Base-by-base conservation (phyloP, 1,140 invertebrate species). In the Araneus ventricosus region DNA sequence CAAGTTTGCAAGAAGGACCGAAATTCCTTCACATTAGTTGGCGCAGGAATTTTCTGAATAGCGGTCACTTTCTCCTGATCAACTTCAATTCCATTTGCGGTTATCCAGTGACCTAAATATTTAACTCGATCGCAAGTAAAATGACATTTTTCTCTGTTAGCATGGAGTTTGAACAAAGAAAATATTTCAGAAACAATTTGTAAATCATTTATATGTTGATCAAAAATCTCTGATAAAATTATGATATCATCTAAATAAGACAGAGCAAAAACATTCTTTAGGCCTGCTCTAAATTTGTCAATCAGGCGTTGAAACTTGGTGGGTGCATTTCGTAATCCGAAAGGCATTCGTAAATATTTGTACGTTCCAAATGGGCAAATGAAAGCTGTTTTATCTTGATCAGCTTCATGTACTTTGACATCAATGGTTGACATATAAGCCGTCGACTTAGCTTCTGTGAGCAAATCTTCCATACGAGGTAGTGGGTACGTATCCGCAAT, bases 321-420 rank as follows among this genome's bases (percentile, higher is more conserved):
- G n/a, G n/a, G 95, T 4, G 95, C 95, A 39, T 95, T 95, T 1
- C 93, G 90, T 0, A 96, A 90, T 0, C 95, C 95, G 94, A 96
- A 96, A 0, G 95, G 95, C 95, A 96, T 95, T 1, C 94, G 84
- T 14, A 84, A 59, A 20, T 22, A 95, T 86, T 94, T 92, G 75
- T 70, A 95, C 10, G 94, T 94, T 10, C 94, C 94, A 75, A 94
- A 94, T 1, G 95, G 95, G 20, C 95, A 94, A 0, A 94, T 94
- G 94, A 96, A 96, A 1, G 95, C 95, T 1, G 96, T 96, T 85
- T 95, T 95, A 45, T 94, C 82, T 24, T 93, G 95, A 79, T 95
- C 95, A 6, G 94, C 89, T 20, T 88, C 17, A 27, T 95, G 67
- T 14, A 96, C 89, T 41, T 86, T 45, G 14, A 93, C 22, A 57